Evolutionary conservation across 2,797 vertebrate species (phyloP).

Genomic region (Pipistrellus nathusii): DNA sequence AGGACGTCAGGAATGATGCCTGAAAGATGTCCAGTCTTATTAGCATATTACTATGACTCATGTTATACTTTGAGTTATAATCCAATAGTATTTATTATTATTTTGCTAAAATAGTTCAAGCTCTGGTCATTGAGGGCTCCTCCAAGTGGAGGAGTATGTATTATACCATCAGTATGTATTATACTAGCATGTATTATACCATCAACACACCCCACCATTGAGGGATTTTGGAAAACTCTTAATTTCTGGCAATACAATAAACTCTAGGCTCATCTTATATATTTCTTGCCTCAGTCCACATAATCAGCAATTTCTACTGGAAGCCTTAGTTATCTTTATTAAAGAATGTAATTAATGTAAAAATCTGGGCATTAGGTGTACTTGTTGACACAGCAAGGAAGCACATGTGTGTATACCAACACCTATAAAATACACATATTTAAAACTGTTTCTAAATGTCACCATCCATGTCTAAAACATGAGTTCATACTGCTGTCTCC

Average conservation of each 20-base stretch:
- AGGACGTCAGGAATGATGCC: too few species aligned
- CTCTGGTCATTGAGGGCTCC: background rate
- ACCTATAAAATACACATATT: background rate
- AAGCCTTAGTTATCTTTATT: background rate
- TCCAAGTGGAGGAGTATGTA: background rate
- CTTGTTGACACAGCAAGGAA: background rate
- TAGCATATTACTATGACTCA: background rate
- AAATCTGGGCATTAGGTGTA: background rate
- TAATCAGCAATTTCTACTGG: background rate
- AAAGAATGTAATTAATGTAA: background rate
- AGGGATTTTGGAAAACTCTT: background rate
- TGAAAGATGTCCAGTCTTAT: too few species aligned
- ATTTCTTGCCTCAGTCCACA: background rate
- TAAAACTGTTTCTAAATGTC: background rate
- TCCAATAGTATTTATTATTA: background rate
- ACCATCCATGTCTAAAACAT: background rate
- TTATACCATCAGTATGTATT: too few species aligned
- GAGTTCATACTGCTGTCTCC: background rate
- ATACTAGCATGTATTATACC: background rate
- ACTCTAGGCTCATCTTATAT: background rate
- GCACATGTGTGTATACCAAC: background rate
- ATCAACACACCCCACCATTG: background rate
- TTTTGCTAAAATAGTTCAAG: background rate
- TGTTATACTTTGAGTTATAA: background rate
- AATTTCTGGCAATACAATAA: background rate